A percentile compares a stretch with the other conserved stretches of the same genome.
These are phyloP conservation scores for Anabas testudineus DNA, from an alignment of 2,797 vertebrate species.

Conservation along the genomic window DNA sequence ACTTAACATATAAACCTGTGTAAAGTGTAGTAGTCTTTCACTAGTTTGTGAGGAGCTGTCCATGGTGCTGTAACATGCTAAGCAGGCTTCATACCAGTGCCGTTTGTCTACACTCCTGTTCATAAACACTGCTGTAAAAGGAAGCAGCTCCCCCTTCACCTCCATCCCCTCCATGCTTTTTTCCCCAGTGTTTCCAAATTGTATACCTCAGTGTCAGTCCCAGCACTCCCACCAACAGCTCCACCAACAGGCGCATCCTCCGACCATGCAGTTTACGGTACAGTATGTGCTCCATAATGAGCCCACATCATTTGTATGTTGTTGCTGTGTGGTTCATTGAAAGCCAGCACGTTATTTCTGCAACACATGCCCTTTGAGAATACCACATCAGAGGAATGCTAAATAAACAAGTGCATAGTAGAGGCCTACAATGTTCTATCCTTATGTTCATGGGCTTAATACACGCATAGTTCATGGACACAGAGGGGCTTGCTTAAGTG, in stretches of 20 bases:
- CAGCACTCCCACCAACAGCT: conserved; percentile 13
- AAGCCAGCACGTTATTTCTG: conserved; percentile 46
- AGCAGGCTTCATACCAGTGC: conserved; percentile 20
- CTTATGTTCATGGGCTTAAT: conserved; percentile 15
- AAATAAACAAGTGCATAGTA: conserved; percentile 36
- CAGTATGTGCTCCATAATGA: conserved; percentile 18
- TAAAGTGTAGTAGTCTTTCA: not conserved
- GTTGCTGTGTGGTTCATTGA: conserved; percentile 35
- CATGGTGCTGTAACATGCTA: conserved; percentile 43
- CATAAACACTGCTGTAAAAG: conserved; percentile 34
- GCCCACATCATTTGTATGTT: conserved; percentile 43
- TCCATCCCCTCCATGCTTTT: conserved; percentile 2
- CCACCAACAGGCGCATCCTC: conserved; percentile 39
- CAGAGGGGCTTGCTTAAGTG: conserved; percentile 8
- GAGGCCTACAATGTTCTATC: conserved; percentile 17
- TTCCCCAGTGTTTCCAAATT: conserved; percentile 6
- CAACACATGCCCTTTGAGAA: conserved; percentile 36
- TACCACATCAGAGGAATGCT: conserved; percentile 53
- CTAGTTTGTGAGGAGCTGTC: conserved; percentile 40
- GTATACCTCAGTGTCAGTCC: conserved; percentile 32
- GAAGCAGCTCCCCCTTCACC: conserved; percentile 18
- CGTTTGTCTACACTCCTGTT: conserved; percentile 31
- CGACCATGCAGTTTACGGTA: conserved; percentile 3
- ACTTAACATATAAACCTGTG: not conserved
- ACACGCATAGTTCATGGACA: conserved; percentile 24